A percentile compares a stretch with the other conserved stretches of the same genome.
These are phyloP conservation scores for Aurelia sp. DNA, from an alignment of 30 jellyfish, hydroid and myxozoan species.

Conservation along the genomic window DNA sequence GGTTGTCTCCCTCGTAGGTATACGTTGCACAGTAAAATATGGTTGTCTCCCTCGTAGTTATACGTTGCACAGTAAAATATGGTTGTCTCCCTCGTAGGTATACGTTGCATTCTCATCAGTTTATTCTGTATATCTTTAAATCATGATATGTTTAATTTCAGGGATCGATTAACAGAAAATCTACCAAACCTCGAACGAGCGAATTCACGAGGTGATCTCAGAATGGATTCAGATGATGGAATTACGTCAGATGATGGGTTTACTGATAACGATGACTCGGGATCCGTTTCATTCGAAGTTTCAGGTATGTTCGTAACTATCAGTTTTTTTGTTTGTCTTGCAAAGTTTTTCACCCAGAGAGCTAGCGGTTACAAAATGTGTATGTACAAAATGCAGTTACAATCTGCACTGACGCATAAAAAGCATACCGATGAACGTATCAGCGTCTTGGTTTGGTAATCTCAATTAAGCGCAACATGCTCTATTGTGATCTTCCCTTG, in stretches of 20 bases:
- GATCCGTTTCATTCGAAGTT: constrained; percentile 38
- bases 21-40: too few species aligned
- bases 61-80: too few species aligned
- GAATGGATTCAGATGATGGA: constrained; percentile 80
- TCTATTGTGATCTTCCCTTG: too few species aligned
- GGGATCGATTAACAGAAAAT: constrained; percentile 77
- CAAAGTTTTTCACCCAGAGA: too few species aligned
- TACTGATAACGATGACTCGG: constrained; percentile 68
- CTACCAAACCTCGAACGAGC: constrained; percentile 78
- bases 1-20: too few species aligned
- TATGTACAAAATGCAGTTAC: too few species aligned
- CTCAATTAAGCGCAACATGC: too few species aligned
- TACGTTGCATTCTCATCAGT: not conserved
- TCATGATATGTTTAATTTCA: not conserved
- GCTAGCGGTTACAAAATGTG: too few species aligned
- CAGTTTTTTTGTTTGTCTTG: not conserved
- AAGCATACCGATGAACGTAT: too few species aligned
- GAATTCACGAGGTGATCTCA: constrained; percentile 59
- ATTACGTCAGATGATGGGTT: constrained; percentile 73
- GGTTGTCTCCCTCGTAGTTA: too few species aligned
- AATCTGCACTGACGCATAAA: too few species aligned
- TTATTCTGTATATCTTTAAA: not conserved
- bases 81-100: not conserved
- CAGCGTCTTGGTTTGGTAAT: too few species aligned
- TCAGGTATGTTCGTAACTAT: constrained; percentile 13